phyloP scores from a whole-genome alignment of 2,888 invertebrate species.

The Neria commutata region DNA sequence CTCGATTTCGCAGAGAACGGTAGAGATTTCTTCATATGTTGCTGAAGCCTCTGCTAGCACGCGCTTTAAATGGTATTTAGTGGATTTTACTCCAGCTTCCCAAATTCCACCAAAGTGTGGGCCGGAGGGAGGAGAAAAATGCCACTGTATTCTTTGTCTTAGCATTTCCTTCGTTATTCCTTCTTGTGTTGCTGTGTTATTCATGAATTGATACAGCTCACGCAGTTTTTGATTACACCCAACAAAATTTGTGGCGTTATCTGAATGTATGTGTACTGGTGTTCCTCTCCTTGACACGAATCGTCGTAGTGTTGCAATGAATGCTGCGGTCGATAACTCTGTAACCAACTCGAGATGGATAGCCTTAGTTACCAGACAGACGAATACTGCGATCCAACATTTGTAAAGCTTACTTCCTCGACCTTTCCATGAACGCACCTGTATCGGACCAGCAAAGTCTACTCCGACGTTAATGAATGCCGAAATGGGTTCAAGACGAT shows the following conservation, averaged over 20 bases:
- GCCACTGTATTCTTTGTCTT: constrained; percentile 37
- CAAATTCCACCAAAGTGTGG: constrained; percentile 53
- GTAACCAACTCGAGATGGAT: constrained; percentile 26
- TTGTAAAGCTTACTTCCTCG: constrained; percentile 21
- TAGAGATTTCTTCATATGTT: constrained; percentile 47
- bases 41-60: constrained; percentile 35
- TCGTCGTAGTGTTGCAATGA: constrained; percentile 39
- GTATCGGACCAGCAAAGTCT: constrained; percentile 26
- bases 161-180: no score
- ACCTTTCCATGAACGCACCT: constrained; percentile 23
- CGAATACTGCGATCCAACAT: constrained; percentile 26
- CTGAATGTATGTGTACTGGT: background rate
- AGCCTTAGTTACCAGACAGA: constrained; percentile 22
- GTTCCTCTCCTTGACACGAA: constrained; percentile 33
- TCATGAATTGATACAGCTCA: no score
- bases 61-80: constrained; percentile 46
- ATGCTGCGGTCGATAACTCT: constrained; percentile 33
- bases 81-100: constrained; percentile 49
- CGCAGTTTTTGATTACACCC: background rate
- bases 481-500: constrained; percentile 1
- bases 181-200: no score
- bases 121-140: constrained; percentile 48
- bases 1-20: constrained; percentile 46
- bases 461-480: constrained; percentile 21
- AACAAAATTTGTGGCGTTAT: background rate